phyloP scores from a whole-genome alignment of 2,888 invertebrate genomes.

The Caradrina clavipalpis region DNA sequence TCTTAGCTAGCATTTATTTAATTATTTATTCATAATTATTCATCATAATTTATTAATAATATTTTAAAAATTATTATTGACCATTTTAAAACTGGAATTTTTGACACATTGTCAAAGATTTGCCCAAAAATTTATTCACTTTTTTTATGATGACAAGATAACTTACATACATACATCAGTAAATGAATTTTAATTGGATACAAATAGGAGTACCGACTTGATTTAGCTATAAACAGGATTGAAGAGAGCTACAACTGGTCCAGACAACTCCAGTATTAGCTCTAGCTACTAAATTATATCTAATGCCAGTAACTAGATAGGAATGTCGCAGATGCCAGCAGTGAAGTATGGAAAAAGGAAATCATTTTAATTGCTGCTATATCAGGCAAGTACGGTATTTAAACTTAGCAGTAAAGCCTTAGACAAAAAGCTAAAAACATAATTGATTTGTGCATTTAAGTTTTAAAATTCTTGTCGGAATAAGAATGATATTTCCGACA shows the following conservation, averaged over 20 bases:
- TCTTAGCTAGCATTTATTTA: no score
- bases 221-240: constrained; percentile 52
- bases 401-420: neutral
- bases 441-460: constrained; percentile 18
- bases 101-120: no score
- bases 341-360: constrained; percentile 49
- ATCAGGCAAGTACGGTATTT: neutral
- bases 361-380: constrained; percentile 45
- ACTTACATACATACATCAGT: neutral
- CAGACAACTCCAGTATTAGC: constrained; percentile 40
- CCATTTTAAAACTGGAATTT: no score
- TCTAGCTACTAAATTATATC: constrained; percentile 49
- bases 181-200: constrained; percentile 34
- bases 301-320: constrained; percentile 37
- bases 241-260: constrained; percentile 53
- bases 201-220: constrained; percentile 27
- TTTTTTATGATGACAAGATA: constrained; percentile 14
- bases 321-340: constrained; percentile 38
- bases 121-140: neutral
- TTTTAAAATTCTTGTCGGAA: constrained; percentile 10
- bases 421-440: constrained; percentile 11
- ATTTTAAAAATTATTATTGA: no score
- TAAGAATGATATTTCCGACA: constrained; percentile 33
- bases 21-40: no score
- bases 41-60: no score